Conservation (phyloP, 1,140 invertebrate genomes). For the Uloborus diversus region DNA sequence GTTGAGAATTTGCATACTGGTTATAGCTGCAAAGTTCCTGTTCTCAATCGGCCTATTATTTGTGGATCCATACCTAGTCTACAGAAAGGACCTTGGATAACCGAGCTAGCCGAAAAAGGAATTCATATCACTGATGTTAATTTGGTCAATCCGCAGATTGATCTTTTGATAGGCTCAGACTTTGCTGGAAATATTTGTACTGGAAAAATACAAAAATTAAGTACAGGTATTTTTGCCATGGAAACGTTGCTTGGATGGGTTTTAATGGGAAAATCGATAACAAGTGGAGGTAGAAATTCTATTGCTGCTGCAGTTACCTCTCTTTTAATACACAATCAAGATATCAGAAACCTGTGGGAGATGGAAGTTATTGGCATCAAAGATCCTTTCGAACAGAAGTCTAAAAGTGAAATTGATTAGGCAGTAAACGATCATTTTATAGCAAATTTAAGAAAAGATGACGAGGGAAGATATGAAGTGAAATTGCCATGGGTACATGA, state of each 20-base stretch:
- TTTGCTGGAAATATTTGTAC: constrained; percentile 60
- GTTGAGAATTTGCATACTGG: no score
- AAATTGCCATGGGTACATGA: not conserved
- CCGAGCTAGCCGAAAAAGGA: not conserved
- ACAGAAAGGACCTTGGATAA: constrained; percentile 2
- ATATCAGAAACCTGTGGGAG: not conserved
- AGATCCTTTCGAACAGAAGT: not conserved
- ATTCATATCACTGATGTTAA: constrained; percentile 15
- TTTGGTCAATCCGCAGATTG: not conserved
- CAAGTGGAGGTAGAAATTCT: not conserved
- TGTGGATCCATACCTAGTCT: constrained; percentile 4
- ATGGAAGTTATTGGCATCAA: not conserved
- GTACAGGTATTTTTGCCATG: constrained; percentile 61
- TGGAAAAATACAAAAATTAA: constrained; percentile 58
- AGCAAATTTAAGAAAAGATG: not conserved
- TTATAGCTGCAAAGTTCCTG: not conserved
- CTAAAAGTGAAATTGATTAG: not conserved
- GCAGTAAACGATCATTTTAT: not conserved
- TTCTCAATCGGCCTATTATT: not conserved
- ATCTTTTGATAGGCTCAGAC: constrained; percentile 30
- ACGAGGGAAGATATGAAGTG: constrained; percentile 8
- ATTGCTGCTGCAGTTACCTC: not conserved
- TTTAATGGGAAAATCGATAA: not conserved
- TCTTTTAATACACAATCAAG: constrained; percentile 4
- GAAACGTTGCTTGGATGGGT: constrained; percentile 63